Percentiles rank a stretch among this genome's conserved stretches.
Conservation (phyloP, 2,888 invertebrate genomes). For the Itoplectis maculator region DNA sequence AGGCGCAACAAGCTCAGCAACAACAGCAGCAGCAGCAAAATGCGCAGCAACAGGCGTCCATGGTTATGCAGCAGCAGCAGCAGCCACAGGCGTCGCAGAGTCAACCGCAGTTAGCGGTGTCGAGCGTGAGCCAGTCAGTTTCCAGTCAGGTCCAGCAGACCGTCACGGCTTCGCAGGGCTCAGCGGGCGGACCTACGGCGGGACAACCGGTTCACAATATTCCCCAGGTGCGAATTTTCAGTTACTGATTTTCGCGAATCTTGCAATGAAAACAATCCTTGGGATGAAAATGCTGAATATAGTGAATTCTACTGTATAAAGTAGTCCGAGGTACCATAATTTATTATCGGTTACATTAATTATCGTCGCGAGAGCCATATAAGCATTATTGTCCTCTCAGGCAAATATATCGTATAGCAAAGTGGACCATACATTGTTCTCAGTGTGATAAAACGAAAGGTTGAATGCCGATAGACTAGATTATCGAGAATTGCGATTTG, state of each 20-base stretch:
- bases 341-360: too few species aligned
- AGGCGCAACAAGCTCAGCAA: too few species aligned
- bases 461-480: too few species aligned
- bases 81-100: slow-evolving; percentile 67
- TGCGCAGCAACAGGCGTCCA: slow-evolving; percentile 80
- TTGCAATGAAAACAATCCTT: too few species aligned
- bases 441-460: too few species aligned
- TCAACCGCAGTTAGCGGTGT: slow-evolving; percentile 79
- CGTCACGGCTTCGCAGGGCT: slow-evolving; percentile 79
- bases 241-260: background rate
- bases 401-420: too few species aligned
- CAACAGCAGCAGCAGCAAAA: slow-evolving; percentile 78
- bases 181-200: slow-evolving; percentile 76
- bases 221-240: slow-evolving; percentile 73
- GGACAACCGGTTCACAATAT: slow-evolving; percentile 79
- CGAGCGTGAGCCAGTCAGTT: slow-evolving; percentile 80
- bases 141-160: slow-evolving; percentile 81
- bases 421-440: too few species aligned
- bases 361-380: too few species aligned
- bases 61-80: slow-evolving; percentile 80
- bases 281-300: too few species aligned
- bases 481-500: background rate
- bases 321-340: too few species aligned
- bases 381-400: too few species aligned
- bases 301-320: too few species aligned